Percentiles rank a stretch among this genome's conserved stretches.
phyloP scores from a whole-genome alignment of 2,797 vertebrate species.

The Muscicapa comitata region DNA sequence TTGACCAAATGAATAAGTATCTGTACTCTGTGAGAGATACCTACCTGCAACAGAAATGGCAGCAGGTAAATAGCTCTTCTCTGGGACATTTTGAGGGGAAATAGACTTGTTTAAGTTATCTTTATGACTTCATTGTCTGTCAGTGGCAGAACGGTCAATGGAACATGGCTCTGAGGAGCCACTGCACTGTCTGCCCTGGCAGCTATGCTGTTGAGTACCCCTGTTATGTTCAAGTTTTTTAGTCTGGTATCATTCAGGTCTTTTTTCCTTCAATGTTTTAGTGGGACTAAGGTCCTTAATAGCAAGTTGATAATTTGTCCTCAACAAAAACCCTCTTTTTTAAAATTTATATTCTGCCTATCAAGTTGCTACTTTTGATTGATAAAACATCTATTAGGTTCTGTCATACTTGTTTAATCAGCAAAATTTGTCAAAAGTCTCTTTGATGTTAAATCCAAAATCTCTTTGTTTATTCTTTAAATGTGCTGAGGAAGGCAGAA shows the following conservation, averaged over 20 bases:
- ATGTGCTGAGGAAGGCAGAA: background rate
- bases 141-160: background rate
- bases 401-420: background rate
- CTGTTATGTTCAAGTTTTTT: background rate
- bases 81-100: background rate
- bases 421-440: background rate
- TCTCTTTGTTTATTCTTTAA: background rate
- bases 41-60: constrained; percentile 89
- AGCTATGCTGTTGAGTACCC: background rate
- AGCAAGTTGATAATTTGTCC: background rate
- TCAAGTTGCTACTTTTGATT: background rate
- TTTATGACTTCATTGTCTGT: background rate
- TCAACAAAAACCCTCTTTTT: background rate
- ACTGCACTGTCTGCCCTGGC: background rate
- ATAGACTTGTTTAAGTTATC: background rate
- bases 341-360: background rate
- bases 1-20: constrained; percentile 93
- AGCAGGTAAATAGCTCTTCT: constrained; percentile 81
- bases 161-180: background rate
- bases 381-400: background rate
- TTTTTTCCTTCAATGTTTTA: background rate
- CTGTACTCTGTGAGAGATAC: constrained; percentile 84
- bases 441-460: background rate
- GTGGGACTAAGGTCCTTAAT: background rate
- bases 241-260: background rate